Evolutionary conservation across 2,113 vertebrate species (phyloP), one percentile per base, ranked within the genome.

Genomic region (Apodemus speciosus): DNA sequence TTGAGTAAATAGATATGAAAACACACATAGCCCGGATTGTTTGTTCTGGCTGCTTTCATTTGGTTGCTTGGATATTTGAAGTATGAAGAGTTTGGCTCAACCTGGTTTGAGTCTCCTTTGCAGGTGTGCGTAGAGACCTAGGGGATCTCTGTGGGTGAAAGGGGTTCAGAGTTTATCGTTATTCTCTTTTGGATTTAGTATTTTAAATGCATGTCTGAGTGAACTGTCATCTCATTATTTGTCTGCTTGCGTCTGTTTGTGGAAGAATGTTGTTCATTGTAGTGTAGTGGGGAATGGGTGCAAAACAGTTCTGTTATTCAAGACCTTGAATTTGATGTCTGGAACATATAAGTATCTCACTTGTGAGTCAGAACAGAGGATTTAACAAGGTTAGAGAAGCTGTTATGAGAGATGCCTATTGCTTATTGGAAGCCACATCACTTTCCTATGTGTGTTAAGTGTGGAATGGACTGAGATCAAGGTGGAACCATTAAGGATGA

Each of bases 1-100:
- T 84, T 95, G 92, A 87, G 93, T 93, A 95, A 95, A 95, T 90
- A 96, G 96, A 89, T 90, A 89, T 92, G 35, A 77, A 95, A 96
- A 91, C 84, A 85, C 89, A 77, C 91, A 83, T 27, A 85, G 51
- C 75, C 3, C 0, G n/a, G 53, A 49, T 93, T 94, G 79, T 96
- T 96, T 96, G 66, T 90, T 32, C 75, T 91, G 92, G 91, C 93
- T 73, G 56, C 72, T 96, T 94, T 97, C 49, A 83, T 83, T 62
- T 51, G 66, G 91, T 96, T 83, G 8, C 83, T 88, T 85, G 46
- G 72, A 76, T 88, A 38, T 71, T 96, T 76, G 64, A 93, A 88
- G 35, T 68, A 46, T 76, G 84, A 60, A 77, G 60, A 46, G 14
- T 87, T 90, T 92, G 89, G 88, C 75, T 69, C 2, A 2, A 71